A percentile compares a stretch with the other conserved stretches of the same genome.
These are phyloP conservation scores for Troilus luridus DNA, from an alignment of 2,888 invertebrate species.

Conservation along the genomic window DNA sequence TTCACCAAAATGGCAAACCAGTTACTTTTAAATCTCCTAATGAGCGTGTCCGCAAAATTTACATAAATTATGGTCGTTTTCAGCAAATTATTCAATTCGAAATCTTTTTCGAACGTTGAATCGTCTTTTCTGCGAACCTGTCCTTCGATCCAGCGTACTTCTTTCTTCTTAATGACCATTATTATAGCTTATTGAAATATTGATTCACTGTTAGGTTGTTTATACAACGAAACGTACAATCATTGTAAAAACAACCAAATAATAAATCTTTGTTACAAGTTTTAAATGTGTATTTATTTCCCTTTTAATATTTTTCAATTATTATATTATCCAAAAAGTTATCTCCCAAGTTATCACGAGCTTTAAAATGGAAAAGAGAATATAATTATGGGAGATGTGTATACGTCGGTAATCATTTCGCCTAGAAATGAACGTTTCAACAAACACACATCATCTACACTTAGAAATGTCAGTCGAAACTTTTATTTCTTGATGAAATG, in stretches of 20 bases:
- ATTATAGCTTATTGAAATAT: background rate
- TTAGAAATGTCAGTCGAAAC: no score
- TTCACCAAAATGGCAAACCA: background rate
- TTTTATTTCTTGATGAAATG: no score
- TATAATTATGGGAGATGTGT: no score
- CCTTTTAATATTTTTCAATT: no score
- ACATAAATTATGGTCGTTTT: conserved; percentile 15
- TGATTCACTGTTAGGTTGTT: background rate
- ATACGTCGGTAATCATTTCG: no score
- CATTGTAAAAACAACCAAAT: background rate
- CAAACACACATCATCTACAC: no score
- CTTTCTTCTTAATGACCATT: background rate
- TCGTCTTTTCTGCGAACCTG: background rate
- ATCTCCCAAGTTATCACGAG: no score
- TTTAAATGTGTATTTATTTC: no score
- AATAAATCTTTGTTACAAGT: no score
- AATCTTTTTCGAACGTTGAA: background rate
- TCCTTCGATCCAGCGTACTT: background rate
- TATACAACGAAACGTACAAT: background rate
- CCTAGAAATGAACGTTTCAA: no score
- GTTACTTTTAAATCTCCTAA: background rate
- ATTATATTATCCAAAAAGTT: no score
- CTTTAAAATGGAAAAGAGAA: no score
- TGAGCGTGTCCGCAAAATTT: background rate
- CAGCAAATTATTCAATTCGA: background rate